Conservation (phyloP, 2,113 vertebrate genomes). For the Ceyx margarethae region DNA sequence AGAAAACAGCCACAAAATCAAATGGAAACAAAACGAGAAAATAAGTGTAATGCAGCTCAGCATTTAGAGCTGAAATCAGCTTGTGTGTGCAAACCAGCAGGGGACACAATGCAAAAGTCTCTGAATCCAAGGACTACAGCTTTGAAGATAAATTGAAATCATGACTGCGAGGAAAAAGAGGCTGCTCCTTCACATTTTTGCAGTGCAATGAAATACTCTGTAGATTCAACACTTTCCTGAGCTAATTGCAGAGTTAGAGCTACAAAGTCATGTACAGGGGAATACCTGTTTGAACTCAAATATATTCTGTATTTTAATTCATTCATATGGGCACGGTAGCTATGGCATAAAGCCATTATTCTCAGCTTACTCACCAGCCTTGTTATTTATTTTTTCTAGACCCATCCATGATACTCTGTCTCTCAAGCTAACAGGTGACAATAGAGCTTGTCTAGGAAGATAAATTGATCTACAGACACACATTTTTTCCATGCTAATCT, state of each 20-base stretch:
- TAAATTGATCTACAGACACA: not conserved
- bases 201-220: not conserved
- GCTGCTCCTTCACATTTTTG: not conserved
- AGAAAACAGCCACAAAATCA: not conserved
- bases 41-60: fast-evolving
- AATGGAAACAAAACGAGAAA: not conserved
- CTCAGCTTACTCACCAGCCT: not conserved
- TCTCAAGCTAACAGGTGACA: not conserved
- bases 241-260: not conserved
- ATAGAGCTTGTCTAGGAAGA: not conserved
- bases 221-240: not conserved
- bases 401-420: not conserved
- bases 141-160: not conserved
- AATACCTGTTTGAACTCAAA: not conserved
- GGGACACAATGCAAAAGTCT: fast-evolving
- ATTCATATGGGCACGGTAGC: not conserved
- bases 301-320: not conserved
- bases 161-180: not conserved
- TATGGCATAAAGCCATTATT: not conserved
- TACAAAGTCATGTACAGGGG: not conserved
- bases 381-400: not conserved
- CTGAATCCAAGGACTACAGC: not conserved
- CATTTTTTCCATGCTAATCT: not conserved
- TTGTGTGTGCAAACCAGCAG: not conserved
- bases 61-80: not conserved